Evolutionary conservation across 2,113 vertebrate species (phyloP), one percentile per base, ranked within the genome.

Genomic region (Ellobius talpinus): DNA sequence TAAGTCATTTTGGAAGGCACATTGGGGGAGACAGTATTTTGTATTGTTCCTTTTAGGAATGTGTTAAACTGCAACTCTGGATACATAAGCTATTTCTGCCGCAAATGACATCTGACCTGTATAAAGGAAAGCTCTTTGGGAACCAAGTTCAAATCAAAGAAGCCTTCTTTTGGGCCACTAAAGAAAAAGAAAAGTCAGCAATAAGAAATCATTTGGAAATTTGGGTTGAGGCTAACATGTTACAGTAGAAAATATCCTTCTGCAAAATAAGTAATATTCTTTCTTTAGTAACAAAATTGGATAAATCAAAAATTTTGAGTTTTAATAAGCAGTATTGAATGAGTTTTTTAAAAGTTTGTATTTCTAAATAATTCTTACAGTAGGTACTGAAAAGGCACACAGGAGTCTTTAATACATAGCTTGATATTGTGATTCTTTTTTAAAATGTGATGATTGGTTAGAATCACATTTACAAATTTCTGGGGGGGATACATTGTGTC

Each of bases 11-110:
- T 93, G 39, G 94, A 98, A 97, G 70, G 84, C 88, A 10, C 5
- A 97, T 73, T 90, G 21, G 52, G 95, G 73, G 19, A 89, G 90
- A 89, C 2, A 47, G 95, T 19, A 68, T 76, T 91, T 93, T 95
- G 95, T 96, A 91, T 91, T 93, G 66, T 77, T 96, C 86, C 94
- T 96, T 97, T 95, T 96, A 93, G 95, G 96, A 94, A 95, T 96
- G 87, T 94, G 93, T 96, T 95, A 90, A 97, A 93, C 70, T 93
- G 76, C 68, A 96, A 79, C 63, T 93, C 77, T 45, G 42, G 85
- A 93, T 96, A 89, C 66, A 88, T 96, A 94, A 92, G 76, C 92
- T 72, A 94, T 96, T 90, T 91, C 81, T 96, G 39, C 19, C 91
- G 42, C 65, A 96, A 90, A 91, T 65, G 95, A 92, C 76, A 91